Conservation (phyloP, 2,113 vertebrate genomes). For the Theristicus caerulescens region DNA sequence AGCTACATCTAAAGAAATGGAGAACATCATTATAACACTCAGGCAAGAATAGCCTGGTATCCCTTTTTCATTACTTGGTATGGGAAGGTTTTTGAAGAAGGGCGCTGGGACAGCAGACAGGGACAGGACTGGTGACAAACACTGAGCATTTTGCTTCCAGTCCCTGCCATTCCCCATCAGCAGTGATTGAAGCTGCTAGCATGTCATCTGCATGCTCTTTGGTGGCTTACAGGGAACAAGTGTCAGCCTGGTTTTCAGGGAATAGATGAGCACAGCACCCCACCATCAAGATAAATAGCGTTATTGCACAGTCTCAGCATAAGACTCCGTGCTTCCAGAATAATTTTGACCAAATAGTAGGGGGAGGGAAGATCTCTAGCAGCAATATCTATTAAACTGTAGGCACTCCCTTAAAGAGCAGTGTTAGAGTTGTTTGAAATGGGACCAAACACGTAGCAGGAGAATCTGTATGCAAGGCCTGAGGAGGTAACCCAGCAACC, state of each 20-base stretch:
- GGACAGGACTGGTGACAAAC: constrained; percentile 27
- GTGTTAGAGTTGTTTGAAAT: constrained; percentile 3
- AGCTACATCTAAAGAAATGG: not conserved
- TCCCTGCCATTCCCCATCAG: constrained; percentile 38
- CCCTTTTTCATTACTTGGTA: not conserved
- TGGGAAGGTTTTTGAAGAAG: not conserved
- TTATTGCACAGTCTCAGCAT: constrained; percentile 8
- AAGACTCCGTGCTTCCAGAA: not conserved
- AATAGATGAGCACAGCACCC: constrained; percentile 57
- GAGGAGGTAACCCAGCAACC: not conserved
- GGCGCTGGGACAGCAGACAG: not conserved
- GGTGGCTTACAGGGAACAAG: constrained; percentile 50
- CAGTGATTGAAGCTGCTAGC: constrained; percentile 22
- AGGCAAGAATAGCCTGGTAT: not conserved
- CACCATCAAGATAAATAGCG: constrained; percentile 51
- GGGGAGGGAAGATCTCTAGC: constrained; percentile 22
- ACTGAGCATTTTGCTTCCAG: constrained; percentile 32
- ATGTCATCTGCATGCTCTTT: constrained; percentile 34
- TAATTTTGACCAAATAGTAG: not conserved
- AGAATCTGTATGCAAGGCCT: not conserved
- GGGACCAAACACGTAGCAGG: not conserved
- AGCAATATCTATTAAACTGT: constrained; percentile 10
- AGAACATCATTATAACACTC: not conserved
- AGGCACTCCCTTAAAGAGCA: not conserved
- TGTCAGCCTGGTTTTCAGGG: constrained; percentile 54